Evolutionary conservation across 23 tunicate genomes (phyloP), one percentile per base, ranked within the genome.

Genomic region (Styela plicata): DNA sequence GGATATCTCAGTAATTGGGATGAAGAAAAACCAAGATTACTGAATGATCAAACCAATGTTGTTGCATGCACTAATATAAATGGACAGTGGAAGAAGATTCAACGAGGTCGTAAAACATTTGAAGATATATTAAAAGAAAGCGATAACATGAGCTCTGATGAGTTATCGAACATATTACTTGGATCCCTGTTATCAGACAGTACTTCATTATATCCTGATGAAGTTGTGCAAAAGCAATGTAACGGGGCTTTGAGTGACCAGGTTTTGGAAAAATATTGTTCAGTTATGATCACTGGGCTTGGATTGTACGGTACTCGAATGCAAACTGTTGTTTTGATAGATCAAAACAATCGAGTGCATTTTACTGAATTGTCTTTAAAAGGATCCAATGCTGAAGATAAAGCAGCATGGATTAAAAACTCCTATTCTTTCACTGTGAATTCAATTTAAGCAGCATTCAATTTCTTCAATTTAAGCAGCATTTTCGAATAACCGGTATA

Each of bases 251-350:
- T 79, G 1, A 64, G 33, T 80, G 83, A 84, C 67, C 63, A 52
- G 19, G 34, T 73, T 53, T 30, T 92, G 0, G 31, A 66, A 7
- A 69, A 52, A 17, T 92, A 92, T 67, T 84, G 97, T 33, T 92
- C 97, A 26, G 80, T 92, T 3, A 74, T 71, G 82, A 70, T 92
- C 7, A 35, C 30, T 33, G 86, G 88, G 30, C 0, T 84, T 2
- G 68, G 68, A 19, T 34, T 2, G 79, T 92, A 92, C 79, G 97
- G 91, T 16, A 92, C 97, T 10, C 67, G 87, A 0, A 70, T 77
- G 3, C 91, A 91, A 78, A 91, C 97, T 31, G 91, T 91, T 37
- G 78, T 91, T 16, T 63, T 91, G 3, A 79, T 91, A 3, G 97
- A 91, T 79, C 37, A 83, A 53, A 63, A 83, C 78, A 86, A 91